These are phyloP conservation scores for Aulostomus chinensis DNA, from an alignment of 2,797 vertebrate genomes.

Conservation along the genomic window DNA sequence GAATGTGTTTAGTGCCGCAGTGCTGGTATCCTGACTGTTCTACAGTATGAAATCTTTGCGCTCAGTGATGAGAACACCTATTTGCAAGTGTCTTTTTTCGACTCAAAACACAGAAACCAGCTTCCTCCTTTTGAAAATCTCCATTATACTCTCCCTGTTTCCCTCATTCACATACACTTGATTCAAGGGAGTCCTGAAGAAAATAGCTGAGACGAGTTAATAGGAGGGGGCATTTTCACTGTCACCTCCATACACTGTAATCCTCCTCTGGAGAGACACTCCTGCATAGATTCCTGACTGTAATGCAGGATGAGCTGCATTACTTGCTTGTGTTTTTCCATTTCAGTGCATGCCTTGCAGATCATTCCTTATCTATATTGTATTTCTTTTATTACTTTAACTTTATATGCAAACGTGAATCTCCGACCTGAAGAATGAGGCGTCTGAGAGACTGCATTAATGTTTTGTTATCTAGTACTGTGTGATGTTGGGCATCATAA, in stretches of 20 bases:
- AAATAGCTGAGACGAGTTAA: slow-evolving; percentile 9
- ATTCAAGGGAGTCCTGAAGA: slow-evolving; percentile 7
- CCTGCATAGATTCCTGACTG: slow-evolving; percentile 9
- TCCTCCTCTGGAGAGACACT: slow-evolving; percentile 12
- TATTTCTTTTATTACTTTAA: not conserved
- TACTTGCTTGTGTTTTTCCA: not conserved
- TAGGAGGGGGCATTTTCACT: slow-evolving; percentile 3
- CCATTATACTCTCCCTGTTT: not conserved
- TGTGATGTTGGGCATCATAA: slow-evolving; percentile 51
- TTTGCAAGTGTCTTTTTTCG: slow-evolving; percentile 4
- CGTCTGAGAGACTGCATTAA: slow-evolving; percentile 12
- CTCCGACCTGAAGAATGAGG: not conserved
- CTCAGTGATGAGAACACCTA: not conserved
- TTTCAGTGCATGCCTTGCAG: not conserved
- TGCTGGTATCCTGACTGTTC: not conserved
- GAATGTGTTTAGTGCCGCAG: not conserved
- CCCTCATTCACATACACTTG: slow-evolving; percentile 4
- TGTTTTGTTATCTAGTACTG: slow-evolving; percentile 30
- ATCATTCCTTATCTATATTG: not conserved
- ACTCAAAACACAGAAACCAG: not conserved
- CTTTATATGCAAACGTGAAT: not conserved
- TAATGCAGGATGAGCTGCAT: slow-evolving; percentile 2
- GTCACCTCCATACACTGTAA: slow-evolving; percentile 35
- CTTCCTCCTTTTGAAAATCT: not conserved
- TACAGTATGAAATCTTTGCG: not conserved